Evolutionary conservation across 2,797 vertebrate genomes (phyloP).

Genomic region (Vespertilio murinus): DNA sequence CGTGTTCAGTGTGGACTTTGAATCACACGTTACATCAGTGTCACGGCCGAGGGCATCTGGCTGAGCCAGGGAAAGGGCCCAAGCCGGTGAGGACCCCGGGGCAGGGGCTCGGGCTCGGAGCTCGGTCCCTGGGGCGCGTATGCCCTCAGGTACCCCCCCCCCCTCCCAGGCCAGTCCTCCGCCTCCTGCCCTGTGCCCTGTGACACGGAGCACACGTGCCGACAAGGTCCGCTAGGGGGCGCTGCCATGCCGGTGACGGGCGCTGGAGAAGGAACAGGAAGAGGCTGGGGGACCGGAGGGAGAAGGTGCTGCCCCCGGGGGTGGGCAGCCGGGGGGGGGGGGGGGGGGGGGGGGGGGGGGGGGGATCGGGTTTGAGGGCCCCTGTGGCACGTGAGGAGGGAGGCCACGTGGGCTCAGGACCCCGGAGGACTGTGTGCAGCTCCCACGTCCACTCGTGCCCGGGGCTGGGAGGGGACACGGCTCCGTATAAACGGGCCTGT

Average conservation of each 20-base stretch:
- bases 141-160: too few species aligned
- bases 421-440: background rate
- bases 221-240: background rate
- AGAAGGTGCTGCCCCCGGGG: background rate
- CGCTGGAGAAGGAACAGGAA: rapidly evolving
- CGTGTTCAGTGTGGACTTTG: too few species aligned
- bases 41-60: too few species aligned
- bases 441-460: rapidly evolving
- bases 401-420: background rate
- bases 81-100: too few species aligned
- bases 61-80: too few species aligned
- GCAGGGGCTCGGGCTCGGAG: too few species aligned
- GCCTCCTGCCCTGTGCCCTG: rapidly evolving
- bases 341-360: background rate
- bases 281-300: background rate
- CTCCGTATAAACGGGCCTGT: background rate
- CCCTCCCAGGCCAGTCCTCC: too few species aligned
- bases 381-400: rapidly evolving
- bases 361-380: rapidly evolving
- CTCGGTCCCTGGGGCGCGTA: too few species aligned
- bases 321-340: too few species aligned
- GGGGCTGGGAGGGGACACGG: rapidly evolving
- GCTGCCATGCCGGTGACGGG: background rate
- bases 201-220: rapidly evolving
- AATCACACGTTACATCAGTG: too few species aligned